These are phyloP conservation scores for Drosophila merina DNA, from an alignment of 2,888 invertebrate genomes.

Conservation along the genomic window DNA sequence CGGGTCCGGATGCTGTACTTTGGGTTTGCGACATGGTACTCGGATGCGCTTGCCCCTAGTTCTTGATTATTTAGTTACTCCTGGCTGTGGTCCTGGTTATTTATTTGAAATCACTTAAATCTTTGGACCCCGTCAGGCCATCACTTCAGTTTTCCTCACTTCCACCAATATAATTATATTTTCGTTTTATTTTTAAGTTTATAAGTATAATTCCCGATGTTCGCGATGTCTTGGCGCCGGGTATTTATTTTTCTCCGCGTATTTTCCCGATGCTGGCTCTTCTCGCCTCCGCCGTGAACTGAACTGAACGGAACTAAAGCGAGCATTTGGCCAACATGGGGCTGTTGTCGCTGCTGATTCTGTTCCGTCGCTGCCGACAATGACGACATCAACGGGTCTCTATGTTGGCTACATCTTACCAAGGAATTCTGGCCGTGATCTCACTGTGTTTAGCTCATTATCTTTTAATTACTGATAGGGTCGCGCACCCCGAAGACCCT, in stretches of 20 bases:
- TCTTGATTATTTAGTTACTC: not conserved
- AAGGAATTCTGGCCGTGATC: conserved; percentile 10
- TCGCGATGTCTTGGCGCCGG: conserved; percentile 33
- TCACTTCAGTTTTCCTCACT: conserved; percentile 23
- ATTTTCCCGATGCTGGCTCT: conserved; percentile 33
- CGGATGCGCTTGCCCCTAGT: not conserved
- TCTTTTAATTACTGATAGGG: conserved; percentile 14
- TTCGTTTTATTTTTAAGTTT: conserved; percentile 44
- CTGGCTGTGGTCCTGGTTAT: not conserved
- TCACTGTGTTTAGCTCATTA: conserved; percentile 13
- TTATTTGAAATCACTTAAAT: conserved; percentile 17
- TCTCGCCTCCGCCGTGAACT: conserved; percentile 69
- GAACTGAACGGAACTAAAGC: conserved; percentile 71
- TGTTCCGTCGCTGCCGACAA: conserved; percentile 34
- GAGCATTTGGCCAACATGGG: conserved; percentile 36
- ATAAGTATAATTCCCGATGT: conserved; percentile 36
- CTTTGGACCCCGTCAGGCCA: conserved; percentile 29
- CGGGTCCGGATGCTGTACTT: conserved; percentile 48
- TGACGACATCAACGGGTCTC: conserved; percentile 44
- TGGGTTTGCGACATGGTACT: conserved; percentile 40
- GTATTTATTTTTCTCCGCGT: conserved; percentile 30
- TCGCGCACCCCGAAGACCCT: not conserved
- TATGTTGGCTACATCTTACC: conserved; percentile 6
- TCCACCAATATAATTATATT: conserved; percentile 35
- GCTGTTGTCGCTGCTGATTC: conserved; percentile 48